Conservation (phyloP, 2,113 vertebrate species). For the Spizaetus ornatus region DNA sequence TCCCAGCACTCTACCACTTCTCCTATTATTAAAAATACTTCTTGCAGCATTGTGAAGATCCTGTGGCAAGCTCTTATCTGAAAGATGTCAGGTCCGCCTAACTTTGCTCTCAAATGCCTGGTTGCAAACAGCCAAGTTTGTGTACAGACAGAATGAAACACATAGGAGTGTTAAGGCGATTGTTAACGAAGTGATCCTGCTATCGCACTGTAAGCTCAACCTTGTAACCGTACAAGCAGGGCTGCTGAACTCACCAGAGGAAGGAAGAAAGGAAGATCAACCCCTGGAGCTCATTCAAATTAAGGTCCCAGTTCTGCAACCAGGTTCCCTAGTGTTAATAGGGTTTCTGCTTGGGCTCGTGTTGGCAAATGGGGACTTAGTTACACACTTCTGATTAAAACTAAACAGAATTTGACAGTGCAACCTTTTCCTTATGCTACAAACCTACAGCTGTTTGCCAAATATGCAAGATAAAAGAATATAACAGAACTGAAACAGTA, state of each 20-base stretch:
- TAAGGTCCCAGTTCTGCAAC: not conserved
- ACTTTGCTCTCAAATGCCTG: not conserved
- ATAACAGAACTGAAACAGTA: not conserved
- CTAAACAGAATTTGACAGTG: not conserved
- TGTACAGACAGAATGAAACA: not conserved
- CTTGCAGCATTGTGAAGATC: not conserved
- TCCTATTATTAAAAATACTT: not conserved
- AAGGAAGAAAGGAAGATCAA: not conserved
- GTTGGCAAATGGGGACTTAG: not conserved
- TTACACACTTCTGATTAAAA: not conserved
- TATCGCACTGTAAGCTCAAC: not conserved
- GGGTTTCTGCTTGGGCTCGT: not conserved
- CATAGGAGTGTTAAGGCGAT: not conserved
- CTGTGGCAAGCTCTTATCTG: not conserved
- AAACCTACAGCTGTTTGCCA: not conserved
- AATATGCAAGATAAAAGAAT: slow-evolving; percentile 24
- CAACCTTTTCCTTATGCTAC: slow-evolving; percentile 9
- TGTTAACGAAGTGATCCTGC: not conserved
- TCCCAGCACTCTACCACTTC: not conserved
- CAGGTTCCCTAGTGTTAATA: not conserved
- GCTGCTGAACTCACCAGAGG: not conserved
- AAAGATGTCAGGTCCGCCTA: not conserved
- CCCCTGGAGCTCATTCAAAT: not conserved
- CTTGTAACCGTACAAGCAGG: not conserved
- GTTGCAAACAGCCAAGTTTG: not conserved